Evolutionary conservation across 2,113 vertebrate species (phyloP), one percentile per base, ranked within the genome.

Genomic region (Oreamnos americanus): DNA sequence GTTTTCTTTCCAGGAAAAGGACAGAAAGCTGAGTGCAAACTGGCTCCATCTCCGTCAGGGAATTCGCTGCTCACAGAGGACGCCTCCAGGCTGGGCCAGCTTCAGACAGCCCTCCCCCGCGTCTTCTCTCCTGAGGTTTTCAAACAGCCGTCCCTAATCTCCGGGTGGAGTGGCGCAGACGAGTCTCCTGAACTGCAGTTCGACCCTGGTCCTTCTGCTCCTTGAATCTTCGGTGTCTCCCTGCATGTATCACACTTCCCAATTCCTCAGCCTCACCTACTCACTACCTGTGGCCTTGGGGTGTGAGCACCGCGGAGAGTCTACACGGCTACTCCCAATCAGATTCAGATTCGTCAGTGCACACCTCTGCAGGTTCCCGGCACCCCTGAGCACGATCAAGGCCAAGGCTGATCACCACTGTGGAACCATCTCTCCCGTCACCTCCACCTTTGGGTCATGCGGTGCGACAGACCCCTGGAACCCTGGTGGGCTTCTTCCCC

Each of bases 401-500:
- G 19, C 11, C 60, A 23, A 36, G 49, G 47, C 58, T 21, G 2
- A 8, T 16, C 25, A 23, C 11, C 1, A n/a, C 1, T 0, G 28
- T 0, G 1, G 1, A 55, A 15, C 30, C 5, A 0, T 36, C 8
- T 10, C 36, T 47, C 49, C 8, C 4, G 0, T 16, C 12, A 3
- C 43, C 67, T 36, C 45, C 6, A 23, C 19, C 7, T 67, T 3
- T 39, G 58, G 53, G 43, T 28, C 2, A 26, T 2, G 21, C 2
- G 2, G 2, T 0, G 0, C 0, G 2, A 0, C 2, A 64, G 49
- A 45, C 15, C 12, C 12, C 33, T 25, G 13, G 36, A n/a, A 25
- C 2, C 51, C 15, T 2, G 28, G 57, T 43, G 60, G 81, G 15
- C 30, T 45, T 21, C 23, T 15, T 71, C 33, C 58, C 33, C n/a